Evolutionary conservation across 2,888 invertebrate genomes (phyloP), one percentile per base, ranked within the genome.

Genomic region (Drosophila flavopinicola): DNA sequence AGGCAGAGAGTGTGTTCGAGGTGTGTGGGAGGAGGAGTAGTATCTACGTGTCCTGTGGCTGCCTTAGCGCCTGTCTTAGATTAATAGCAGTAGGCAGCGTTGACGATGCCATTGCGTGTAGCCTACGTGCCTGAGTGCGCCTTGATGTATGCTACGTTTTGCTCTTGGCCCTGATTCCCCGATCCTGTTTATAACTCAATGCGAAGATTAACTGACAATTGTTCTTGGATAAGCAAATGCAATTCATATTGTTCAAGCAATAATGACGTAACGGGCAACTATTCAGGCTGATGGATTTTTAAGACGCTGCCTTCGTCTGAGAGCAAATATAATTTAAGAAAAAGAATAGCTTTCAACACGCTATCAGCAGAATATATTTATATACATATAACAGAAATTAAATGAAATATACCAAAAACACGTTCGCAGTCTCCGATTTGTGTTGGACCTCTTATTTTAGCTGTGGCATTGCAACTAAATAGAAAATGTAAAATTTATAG

Each of bases 401-500:
- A 75, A 72, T 57, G 54, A 64, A 67, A 68, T 32, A n/a, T 44
- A n/a, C 39, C 3, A 37, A 56, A 39, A 59, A 53, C 32, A 57
- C 56, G 45, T 56, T 24, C 11, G 48, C 33, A 44, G 42, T 30
- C 48, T 65, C 20, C 25, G 48, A 44, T 39, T 65, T 52, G 15
- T 13, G 30, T 45, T 15, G 39, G 51, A 42, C 29, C 29, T 51
- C 30, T 64, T 64, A 47, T 51, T 64, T 61, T 25, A 29, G 24
- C 23, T 24, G 25, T 44, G 33, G 68, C 47, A 63, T 38, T 75
- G 65, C 80, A 83, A 73, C 66, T 71, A 77, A 84, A 78, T 84
- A 57, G 71, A 71, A 80, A 78, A 78, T 78, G 60, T 66, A 78
- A 78, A 78, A 85, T 85, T 82, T 82, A 85, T 82, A 75, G 68